phyloP scores from a whole-genome alignment of 2,797 vertebrate genomes.

The Simalia tracyae region DNA sequence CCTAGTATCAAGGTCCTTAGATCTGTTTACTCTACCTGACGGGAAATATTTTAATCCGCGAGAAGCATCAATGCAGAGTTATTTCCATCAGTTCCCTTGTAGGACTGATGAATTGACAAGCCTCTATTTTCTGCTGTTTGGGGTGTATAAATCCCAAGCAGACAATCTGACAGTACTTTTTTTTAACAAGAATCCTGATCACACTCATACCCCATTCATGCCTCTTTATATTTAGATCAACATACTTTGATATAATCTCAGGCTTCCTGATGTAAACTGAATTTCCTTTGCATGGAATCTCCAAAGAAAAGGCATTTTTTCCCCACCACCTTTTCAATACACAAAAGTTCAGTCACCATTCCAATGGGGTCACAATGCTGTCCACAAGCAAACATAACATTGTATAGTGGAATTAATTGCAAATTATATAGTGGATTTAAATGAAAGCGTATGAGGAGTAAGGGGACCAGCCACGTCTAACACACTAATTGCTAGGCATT shows the following conservation, averaged over 20 bases:
- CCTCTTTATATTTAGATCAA: slow-evolving; percentile 10
- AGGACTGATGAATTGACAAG: background rate
- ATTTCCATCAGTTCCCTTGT: background rate
- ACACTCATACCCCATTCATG: slow-evolving; percentile 12
- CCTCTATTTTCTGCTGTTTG: background rate
- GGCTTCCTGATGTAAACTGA: slow-evolving; percentile 12
- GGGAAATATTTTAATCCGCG: background rate
- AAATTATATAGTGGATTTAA: background rate
- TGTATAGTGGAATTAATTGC: slow-evolving; percentile 25
- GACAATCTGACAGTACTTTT: background rate
- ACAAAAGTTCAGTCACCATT: background rate
- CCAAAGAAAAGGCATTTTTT: background rate
- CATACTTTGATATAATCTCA: slow-evolving; percentile 27
- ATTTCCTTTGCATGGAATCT: background rate
- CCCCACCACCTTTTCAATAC: background rate
- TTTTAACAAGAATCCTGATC: slow-evolving; percentile 15
- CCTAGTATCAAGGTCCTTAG: background rate
- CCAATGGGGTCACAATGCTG: background rate
- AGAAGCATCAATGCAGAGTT: background rate
- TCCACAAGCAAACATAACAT: background rate
- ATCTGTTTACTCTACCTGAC: background rate
- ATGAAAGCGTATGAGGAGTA: background rate
- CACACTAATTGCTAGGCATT: background rate
- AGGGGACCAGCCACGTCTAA: rapidly evolving
- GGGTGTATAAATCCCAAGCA: slow-evolving; percentile 15